phyloP scores from a whole-genome alignment of 1,140 invertebrate genomes.

The Brachionus plicatilis region DNA sequence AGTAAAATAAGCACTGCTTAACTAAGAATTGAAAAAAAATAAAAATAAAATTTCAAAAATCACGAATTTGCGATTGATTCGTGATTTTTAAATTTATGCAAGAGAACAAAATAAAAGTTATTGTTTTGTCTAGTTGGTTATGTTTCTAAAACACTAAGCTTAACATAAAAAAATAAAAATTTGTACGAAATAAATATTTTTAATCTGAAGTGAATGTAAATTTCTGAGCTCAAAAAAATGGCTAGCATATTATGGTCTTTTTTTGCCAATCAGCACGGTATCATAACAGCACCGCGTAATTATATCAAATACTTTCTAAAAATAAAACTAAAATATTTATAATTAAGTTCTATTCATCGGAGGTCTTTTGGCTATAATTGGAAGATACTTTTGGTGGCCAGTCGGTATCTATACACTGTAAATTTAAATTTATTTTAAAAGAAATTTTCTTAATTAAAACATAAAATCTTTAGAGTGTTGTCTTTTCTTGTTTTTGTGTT shows the following conservation, averaged over 20 bases:
- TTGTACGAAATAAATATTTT: neutral
- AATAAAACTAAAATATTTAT: neutral
- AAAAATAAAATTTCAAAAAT: too few species aligned
- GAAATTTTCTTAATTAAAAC: neutral
- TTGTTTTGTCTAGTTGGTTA: neutral
- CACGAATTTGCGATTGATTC: too few species aligned
- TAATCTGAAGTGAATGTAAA: neutral
- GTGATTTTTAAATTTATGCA: neutral
- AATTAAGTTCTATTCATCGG: neutral
- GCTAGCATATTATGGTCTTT: neutral
- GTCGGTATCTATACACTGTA: slow-evolving; percentile 25
- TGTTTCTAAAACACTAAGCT: neutral
- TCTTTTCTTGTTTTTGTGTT: neutral
- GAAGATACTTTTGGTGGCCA: neutral
- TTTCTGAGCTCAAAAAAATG: neutral
- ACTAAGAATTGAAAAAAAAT: too few species aligned
- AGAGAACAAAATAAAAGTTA: neutral
- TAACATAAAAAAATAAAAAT: neutral
- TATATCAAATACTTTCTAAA: neutral
- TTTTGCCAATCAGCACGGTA: slow-evolving; percentile 31
- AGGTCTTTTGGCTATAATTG: neutral
- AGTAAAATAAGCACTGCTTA: too few species aligned
- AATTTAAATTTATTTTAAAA: neutral
- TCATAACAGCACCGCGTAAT: slow-evolving; percentile 18
- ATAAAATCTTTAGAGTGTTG: neutral